Conservation (phyloP, 2,797 vertebrate genomes). For the Salmo trutta region DNA sequence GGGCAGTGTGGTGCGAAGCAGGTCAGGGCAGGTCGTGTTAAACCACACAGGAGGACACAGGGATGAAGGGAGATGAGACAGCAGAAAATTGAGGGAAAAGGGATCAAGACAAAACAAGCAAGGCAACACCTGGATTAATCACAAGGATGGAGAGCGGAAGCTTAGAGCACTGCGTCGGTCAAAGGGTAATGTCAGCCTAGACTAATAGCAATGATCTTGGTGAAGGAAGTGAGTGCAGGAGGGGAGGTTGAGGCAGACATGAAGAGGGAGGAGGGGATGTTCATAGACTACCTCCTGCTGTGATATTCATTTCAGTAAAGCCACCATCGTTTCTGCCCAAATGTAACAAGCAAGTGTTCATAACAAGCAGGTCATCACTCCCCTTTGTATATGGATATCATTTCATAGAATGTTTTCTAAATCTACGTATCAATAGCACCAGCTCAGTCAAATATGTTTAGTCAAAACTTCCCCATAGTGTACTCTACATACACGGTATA, state of each 20-base stretch:
- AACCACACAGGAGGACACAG: not conserved
- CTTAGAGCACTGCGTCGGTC: constrained; percentile 42
- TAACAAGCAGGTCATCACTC: not conserved
- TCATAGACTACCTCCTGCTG: constrained; percentile 24
- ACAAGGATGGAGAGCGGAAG: constrained; percentile 53
- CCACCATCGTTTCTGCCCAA: constrained; percentile 17
- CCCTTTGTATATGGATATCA: not conserved
- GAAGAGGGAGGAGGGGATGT: constrained; percentile 38
- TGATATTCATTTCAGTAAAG: constrained; percentile 47
- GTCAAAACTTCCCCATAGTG: constrained; percentile 7
- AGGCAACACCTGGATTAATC: constrained; percentile 57
- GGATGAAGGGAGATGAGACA: not conserved
- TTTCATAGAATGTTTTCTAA: constrained; percentile 9
- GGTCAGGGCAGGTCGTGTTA: constrained; percentile 30
- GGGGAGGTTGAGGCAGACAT: constrained; percentile 25
- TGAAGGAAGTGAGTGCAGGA: constrained; percentile 13
- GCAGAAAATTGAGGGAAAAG: constrained; percentile 18
- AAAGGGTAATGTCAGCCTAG: constrained; percentile 34
- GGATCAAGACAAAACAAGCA: constrained; percentile 63
- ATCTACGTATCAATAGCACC: constrained; percentile 55
- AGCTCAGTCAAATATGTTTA: constrained; percentile 36
- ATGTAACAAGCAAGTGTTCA: constrained; percentile 11
- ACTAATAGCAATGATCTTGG: constrained; percentile 49
- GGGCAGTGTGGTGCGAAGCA: constrained; percentile 73
- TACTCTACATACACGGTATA: constrained; percentile 11